Evolutionary conservation across 2,888 invertebrate species (phyloP).

Genomic region (Nymphalis polychloros): DNA sequence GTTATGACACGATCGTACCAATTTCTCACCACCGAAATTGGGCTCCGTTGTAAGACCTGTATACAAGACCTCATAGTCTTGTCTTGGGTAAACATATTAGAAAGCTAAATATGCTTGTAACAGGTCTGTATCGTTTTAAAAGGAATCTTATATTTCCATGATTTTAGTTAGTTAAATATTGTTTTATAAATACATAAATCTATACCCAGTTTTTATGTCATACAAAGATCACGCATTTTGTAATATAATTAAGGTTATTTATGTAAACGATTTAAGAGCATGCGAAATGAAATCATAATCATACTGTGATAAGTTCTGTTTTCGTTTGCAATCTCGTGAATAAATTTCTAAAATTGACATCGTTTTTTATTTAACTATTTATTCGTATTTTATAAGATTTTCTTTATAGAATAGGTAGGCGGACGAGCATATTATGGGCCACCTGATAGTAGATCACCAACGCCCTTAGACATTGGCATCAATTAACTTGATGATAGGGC

Average conservation of each 20-base stretch:
- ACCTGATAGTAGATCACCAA: no score
- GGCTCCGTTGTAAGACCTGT: no score
- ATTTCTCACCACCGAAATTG: no score
- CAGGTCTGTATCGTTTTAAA: neutral
- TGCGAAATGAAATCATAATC: slow-evolving; percentile 45
- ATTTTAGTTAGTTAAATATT: slow-evolving; percentile 7
- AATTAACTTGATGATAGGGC: no score
- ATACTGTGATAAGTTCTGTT: slow-evolving; percentile 66
- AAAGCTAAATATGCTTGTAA: no score
- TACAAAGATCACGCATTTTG: slow-evolving; percentile 60
- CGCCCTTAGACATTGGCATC: no score
- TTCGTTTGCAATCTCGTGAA: slow-evolving; percentile 57
- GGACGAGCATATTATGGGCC: no score
- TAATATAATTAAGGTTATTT: slow-evolving; percentile 38
- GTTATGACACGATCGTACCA: no score
- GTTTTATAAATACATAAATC: slow-evolving; percentile 9
- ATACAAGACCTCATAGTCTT: no score
- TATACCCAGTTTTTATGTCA: slow-evolving; percentile 31
- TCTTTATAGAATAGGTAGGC: no score
- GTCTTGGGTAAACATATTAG: no score
- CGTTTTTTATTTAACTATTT: slow-evolving; percentile 41
- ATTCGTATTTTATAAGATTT: neutral
- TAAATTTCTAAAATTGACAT: slow-evolving; percentile 50
- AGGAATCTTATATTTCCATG: neutral
- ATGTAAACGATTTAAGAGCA: slow-evolving; percentile 39